phyloP scores from a whole-genome alignment of 2,113 vertebrate species.

The Callospermophilus lateralis region DNA sequence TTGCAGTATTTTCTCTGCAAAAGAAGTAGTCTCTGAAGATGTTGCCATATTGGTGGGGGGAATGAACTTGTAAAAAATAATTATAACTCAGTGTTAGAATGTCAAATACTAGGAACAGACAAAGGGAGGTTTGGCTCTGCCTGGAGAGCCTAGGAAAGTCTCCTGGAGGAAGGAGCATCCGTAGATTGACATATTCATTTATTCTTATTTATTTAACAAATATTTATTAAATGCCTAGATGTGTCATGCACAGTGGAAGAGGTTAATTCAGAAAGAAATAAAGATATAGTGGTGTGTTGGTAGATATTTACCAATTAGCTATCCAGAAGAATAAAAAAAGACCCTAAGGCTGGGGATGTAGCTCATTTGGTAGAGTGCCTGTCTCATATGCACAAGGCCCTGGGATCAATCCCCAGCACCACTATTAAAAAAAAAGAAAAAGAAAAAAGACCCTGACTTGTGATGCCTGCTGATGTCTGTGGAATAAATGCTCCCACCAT shows the following conservation, averaged over 20 bases:
- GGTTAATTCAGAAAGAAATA: slow-evolving; percentile 5
- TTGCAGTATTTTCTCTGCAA: background rate
- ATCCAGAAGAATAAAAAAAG: background rate
- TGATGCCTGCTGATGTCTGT: background rate
- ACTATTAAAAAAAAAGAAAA: too few relatives aligned
- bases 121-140: background rate
- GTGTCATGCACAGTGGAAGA: background rate
- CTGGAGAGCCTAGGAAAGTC: background rate
- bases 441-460: background rate
- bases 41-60: background rate
- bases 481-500: background rate
- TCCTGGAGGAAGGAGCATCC: background rate
- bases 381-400: too few relatives aligned
- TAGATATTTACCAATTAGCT: background rate
- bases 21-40: background rate
- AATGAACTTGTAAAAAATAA: background rate
- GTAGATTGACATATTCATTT: background rate
- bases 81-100: background rate
- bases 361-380: too few relatives aligned
- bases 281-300: background rate
- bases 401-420: too few relatives aligned
- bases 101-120: background rate
- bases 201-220: background rate
- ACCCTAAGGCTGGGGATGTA: too few relatives aligned
- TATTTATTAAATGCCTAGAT: background rate